These are phyloP conservation scores for Temnothorax longispinosus DNA, from an alignment of 1,140 invertebrate genomes.

Conservation along the genomic window DNA sequence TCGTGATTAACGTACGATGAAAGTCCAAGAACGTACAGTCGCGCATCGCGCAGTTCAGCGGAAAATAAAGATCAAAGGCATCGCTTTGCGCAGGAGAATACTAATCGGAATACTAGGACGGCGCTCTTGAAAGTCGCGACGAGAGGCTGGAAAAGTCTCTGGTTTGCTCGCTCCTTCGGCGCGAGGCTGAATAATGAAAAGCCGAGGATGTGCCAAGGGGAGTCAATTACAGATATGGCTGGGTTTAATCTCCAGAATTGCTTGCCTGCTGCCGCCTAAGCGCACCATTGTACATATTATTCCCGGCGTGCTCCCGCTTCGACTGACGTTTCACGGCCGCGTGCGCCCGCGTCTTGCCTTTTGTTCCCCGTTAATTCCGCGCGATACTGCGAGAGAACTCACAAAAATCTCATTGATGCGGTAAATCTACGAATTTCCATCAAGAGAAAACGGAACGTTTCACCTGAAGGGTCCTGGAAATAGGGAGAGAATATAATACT, in stretches of 20 bases:
- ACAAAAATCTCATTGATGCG: conserved; percentile 3
- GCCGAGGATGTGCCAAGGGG: conserved; percentile 46
- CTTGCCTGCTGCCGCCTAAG: conserved; percentile 47
- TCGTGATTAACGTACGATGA: conserved; percentile 6
- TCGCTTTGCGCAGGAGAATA: neutral
- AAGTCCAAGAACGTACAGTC: neutral
- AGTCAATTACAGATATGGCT: conserved; percentile 61
- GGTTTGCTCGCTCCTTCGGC: neutral
- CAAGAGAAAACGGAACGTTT: neutral
- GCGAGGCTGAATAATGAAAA: conserved; percentile 55
- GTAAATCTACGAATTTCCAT: conserved; percentile 8
- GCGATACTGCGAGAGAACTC: conserved; percentile 17
- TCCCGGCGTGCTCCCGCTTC: conserved; percentile 10
- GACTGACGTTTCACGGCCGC: conserved; percentile 41
- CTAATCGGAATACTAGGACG: neutral
- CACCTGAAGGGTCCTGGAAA: neutral
- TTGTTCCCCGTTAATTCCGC: conserved; percentile 34
- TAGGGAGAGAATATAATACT: neutral
- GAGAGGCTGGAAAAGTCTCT: conserved; percentile 43
- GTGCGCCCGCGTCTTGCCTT: neutral
- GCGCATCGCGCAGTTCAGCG: neutral
- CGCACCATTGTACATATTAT: conserved; percentile 52
- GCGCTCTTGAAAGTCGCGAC: neutral
- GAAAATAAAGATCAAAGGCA: conserved; percentile 27
- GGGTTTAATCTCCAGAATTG: conserved; percentile 62